Evolutionary conservation across 2,888 invertebrate species (phyloP), one percentile per base, ranked within the genome.

Genomic region (Aleiodes alternator): DNA sequence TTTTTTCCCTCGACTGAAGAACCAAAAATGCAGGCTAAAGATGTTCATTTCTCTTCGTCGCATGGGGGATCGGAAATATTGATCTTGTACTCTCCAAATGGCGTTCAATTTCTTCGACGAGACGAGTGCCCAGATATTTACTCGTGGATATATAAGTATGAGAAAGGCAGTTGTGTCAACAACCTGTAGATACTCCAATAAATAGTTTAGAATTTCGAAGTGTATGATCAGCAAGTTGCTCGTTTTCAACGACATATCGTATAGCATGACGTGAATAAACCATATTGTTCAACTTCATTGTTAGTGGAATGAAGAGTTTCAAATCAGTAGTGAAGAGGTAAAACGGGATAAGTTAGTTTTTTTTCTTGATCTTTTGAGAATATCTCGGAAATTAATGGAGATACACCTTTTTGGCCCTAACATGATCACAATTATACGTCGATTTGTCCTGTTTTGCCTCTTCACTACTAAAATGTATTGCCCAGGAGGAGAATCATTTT

Each of bases 1-100:
- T 61, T 68, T 16, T 68, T 64, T 16, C n/a, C 23, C 38, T 16
- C 66, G 51, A 34, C 64, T 64, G 16, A 69, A 31, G 14, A 51
- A 68, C 23, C 51, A 51, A 68, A 68, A 70, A 68, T 56, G 23
- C 66, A 23, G 12, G 29, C 29, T 64, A 48, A 59, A 70, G 55
- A 71, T 38, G 16, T 43, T 71, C 14, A 43, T 71, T 71, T 69
- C 38, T 34, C 34, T 48, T 0, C 8, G 1, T 14, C 8, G 16
- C 48, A 48, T 16, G 64, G 38, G 64, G 48, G 16, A 14, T 64
- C 48, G 9, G 23, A 64, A 43, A 64, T 64, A 64, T 64, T 64
- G 64, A 64, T 64, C 48, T 16, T 43, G 43, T 48, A 9, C 64
- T 64, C 14, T 12, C 23, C 23, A 64, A 14, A 64, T 64, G 64